Base-by-base conservation (phyloP, 2,113 vertebrate genomes). In the Monarcha castaneiventris region DNA sequence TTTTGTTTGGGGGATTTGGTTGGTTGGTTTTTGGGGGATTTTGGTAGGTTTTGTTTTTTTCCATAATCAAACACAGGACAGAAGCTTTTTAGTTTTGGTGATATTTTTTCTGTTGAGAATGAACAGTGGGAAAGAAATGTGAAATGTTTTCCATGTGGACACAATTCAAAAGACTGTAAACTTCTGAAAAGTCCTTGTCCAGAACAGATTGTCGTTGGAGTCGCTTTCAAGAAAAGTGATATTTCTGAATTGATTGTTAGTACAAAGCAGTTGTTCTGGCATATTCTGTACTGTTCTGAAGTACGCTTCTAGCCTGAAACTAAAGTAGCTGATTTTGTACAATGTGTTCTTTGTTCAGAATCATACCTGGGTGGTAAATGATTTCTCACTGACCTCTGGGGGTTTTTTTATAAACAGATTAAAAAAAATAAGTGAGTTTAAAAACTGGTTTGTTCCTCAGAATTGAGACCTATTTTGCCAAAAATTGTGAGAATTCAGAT, bases 21-120 rank as follows among this genome's bases (percentile, higher is more conserved):
- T 84, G 6, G 12, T 54, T 61, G 39, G 3, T 13, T 66, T 59
- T 18, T 0, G 7, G 33, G 39, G 3, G 4, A 3, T 13, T n/a
- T 68, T 84, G 11, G 9, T 0, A 0, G 11, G 33, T 43, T n/a
- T 61, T 44, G 18, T 22, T 59, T 37, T 66, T 66, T 51, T 51
- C 66, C 13, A 13, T 35, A 58, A 51, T 51, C 19, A 52, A 44
- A 41, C 21, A 33, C 21, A 35, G 13, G 21, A 66, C 16, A 64
- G 39, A 51, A 83, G 13, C 5, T 49, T 59, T 55, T 67, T 51
- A 13, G 23, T 79, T 85, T 74, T 83, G 30, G 23, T 73, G 1
- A 26, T 75, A 0, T 33, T 11, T 33, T 19, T 83, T 63, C 48
- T 89, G 35, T 74, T 41, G 48, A 55, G 27, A 84, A 12, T 43